phyloP scores from a whole-genome alignment of 1,140 invertebrate species.

The Temnothorax curvispinosus region DNA sequence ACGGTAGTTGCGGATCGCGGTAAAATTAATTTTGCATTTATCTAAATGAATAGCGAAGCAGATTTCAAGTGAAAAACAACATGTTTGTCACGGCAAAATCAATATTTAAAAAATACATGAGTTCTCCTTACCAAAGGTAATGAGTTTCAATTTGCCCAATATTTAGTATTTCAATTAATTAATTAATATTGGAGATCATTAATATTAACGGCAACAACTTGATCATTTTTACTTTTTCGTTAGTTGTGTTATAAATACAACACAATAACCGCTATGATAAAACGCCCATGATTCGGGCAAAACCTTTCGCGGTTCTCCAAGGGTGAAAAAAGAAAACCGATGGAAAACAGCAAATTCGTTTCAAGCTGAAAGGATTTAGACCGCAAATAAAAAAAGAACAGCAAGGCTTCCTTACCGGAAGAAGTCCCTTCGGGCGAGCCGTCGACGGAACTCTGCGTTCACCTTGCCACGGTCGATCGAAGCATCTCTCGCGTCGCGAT shows the following conservation, averaged over 20 bases:
- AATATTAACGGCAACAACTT: background rate
- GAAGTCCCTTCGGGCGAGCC: background rate
- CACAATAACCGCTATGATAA: background rate
- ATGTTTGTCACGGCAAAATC: slow-evolving; percentile 9
- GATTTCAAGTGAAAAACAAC: background rate
- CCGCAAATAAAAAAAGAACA: slow-evolving; percentile 20
- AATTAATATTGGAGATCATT: background rate
- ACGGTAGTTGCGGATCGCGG: background rate
- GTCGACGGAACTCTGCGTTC: slow-evolving; percentile 12
- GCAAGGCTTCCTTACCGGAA: slow-evolving; percentile 44
- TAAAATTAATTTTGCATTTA: background rate
- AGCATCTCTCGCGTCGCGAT: slow-evolving; percentile 40
- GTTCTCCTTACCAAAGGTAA: background rate
- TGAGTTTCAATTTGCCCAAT: background rate
- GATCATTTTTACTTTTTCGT: background rate
- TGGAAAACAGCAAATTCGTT: background rate
- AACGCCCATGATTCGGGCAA: too few species aligned
- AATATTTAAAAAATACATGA: slow-evolving; percentile 44
- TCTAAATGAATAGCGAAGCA: background rate
- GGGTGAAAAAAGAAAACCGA: background rate
- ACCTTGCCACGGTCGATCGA: slow-evolving; percentile 16
- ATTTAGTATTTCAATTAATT: background rate
- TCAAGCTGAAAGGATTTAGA: background rate
- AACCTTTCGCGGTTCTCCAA: background rate
- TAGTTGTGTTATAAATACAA: background rate